phyloP scores from a whole-genome alignment of 2,797 vertebrate species.

The Danio albolineatus region DNA sequence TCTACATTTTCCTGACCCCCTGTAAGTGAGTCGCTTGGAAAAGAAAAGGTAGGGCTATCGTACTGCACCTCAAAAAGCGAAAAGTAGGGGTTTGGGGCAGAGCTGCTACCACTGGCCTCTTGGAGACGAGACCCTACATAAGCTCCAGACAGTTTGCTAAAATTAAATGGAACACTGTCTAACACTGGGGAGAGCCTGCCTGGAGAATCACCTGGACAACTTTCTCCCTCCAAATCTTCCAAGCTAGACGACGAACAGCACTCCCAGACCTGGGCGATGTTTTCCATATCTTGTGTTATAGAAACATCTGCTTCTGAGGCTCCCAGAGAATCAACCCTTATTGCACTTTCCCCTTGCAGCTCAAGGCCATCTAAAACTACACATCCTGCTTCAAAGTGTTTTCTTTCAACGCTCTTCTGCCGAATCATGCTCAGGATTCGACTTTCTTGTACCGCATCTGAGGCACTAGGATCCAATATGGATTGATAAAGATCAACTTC shows the following conservation, averaged over 20 bases:
- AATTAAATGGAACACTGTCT: conserved; percentile 86
- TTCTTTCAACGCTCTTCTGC: conserved; percentile 94
- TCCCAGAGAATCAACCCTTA: conserved; percentile 92
- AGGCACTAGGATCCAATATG: conserved; percentile 99
- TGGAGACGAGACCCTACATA: conserved; percentile 85
- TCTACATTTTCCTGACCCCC: conserved; percentile 89
- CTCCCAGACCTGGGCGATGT: conserved; percentile 97
- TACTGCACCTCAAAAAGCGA: conserved; percentile 99
- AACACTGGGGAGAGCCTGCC: conserved; percentile 88
- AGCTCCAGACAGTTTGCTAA: conserved; percentile 86
- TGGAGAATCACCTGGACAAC: conserved; percentile 94
- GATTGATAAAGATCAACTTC: conserved; percentile 99
- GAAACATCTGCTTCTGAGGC: conserved; percentile 89
- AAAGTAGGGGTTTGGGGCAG: conserved; percentile 92
- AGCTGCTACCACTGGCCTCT: conserved; percentile 88
- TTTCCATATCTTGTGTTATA: conserved; percentile 91
- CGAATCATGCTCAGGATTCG: conserved; percentile 99
- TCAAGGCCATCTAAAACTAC: conserved; percentile 96
- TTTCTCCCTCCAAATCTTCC: conserved; percentile 94
- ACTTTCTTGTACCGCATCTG: conserved; percentile 98
- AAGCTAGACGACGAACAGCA: conserved; percentile 96
- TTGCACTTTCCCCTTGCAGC: conserved; percentile 99
- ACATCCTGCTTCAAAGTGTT: conserved; percentile 95
- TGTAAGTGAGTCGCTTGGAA: conserved; percentile 90
- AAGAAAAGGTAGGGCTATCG: conserved; percentile 93